Evolutionary conservation across 2,888 invertebrate species (phyloP).

Genomic region (Myathropa florea): DNA sequence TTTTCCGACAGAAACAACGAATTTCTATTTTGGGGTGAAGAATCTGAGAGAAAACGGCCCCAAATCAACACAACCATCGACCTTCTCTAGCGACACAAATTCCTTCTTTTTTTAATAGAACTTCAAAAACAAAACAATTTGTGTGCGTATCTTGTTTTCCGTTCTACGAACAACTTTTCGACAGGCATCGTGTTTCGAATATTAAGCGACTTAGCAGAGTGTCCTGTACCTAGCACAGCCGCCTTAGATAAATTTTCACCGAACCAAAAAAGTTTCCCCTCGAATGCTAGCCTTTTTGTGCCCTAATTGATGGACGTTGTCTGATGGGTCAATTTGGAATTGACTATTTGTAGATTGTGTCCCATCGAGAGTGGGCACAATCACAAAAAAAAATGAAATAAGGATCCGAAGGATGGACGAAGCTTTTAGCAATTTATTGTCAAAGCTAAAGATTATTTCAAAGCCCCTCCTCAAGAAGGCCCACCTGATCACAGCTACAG

Average conservation of each 20-base stretch:
- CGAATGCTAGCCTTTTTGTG: conserved; percentile 6
- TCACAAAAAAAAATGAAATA: neutral
- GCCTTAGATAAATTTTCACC: conserved; percentile 15
- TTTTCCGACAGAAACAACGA: conserved; percentile 6
- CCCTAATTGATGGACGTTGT: conserved; percentile 29
- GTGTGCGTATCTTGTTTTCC: conserved; percentile 42
- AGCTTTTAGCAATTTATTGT: neutral
- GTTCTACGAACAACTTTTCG: conserved; percentile 31
- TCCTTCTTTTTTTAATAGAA: conserved; percentile 19
- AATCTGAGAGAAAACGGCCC: neutral
- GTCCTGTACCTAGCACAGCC: conserved; percentile 2
- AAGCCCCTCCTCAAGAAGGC: neutral
- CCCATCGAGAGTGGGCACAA: neutral
- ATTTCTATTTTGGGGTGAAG: neutral
- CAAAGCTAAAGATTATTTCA: neutral
- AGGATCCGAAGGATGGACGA: neutral
- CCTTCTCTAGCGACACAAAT: conserved; percentile 2
- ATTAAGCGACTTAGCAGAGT: conserved; percentile 34
- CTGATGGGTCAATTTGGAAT: conserved; percentile 35
- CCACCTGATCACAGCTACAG: neutral
- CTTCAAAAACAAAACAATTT: conserved; percentile 60
- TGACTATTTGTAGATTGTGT: neutral
- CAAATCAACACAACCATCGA: neutral
- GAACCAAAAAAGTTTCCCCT: neutral
- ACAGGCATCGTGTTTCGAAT: conserved; percentile 57